Base-by-base conservation (phyloP, 1,140 invertebrate species). In the Ctenoplectra terminalis region DNA sequence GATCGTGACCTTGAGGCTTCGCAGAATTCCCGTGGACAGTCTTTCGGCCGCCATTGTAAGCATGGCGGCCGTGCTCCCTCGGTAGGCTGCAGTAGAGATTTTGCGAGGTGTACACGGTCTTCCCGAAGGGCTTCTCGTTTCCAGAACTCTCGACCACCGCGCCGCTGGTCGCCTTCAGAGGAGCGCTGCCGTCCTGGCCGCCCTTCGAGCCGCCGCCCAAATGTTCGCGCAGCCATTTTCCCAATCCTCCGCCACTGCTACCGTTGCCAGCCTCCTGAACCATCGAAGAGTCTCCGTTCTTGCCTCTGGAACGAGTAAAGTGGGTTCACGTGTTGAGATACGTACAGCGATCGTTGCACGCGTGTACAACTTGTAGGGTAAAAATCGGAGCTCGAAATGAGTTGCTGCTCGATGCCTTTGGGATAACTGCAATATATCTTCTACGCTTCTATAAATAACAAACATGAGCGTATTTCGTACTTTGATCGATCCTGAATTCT, bases 71-170 rank as follows among this genome's bases (percentile, higher is more conserved):
- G 64, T 91, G 90, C 26, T 93, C 92, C 1, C 92, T 82, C 8
- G 92, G 92, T 60, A 92, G 66, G 50, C 92, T 93, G 75, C 91
- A 93, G 67, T 92, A 93, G 8, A 93, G 85, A 85, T 93, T 93
- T 69, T 92, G 92, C 58, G 91, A 90, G 20, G 91, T 86, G 84
- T 90, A 91, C 40, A 81, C 52, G 6, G 20, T 81, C 26, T 89
- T 88, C 43, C 82, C 86, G 46, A 91, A 83, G 58, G 84, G 87
- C 64, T 93, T 93, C 82, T 92, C 89, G 70, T 84, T 85, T n/a
- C 70, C 82, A 34, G 60, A 50, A 69, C 67, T 73, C 43, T 63
- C 84, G 8, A 67, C 74, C 7, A 15, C 56, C 60, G 58, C 87
- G 60, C 73, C 77, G 52, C 73, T 58, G 56, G 20, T 82, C 34